phyloP scores from a whole-genome alignment of 2,888 invertebrate species.

The Ectemnius lituratus region DNA sequence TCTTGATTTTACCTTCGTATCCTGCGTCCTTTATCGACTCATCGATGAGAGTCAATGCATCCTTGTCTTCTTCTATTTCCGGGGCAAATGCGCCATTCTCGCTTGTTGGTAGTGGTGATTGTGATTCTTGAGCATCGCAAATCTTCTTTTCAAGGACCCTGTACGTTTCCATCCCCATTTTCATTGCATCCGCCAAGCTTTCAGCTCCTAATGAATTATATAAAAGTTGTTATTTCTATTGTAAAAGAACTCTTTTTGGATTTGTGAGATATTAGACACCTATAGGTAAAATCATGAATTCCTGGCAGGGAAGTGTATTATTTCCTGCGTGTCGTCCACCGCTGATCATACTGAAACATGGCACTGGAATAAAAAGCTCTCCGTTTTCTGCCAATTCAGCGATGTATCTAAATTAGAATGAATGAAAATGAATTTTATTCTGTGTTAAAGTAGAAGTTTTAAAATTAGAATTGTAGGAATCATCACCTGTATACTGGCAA shows the following conservation, averaged over 20 bases:
- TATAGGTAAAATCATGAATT: slow-evolving; percentile 70
- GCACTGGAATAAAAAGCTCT: slow-evolving; percentile 68
- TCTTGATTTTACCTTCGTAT: slow-evolving; percentile 69
- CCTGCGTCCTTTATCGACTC: slow-evolving; percentile 68
- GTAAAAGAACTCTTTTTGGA: no score
- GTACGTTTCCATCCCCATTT: slow-evolving; percentile 71
- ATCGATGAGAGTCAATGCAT: slow-evolving; percentile 62
- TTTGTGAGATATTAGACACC: slow-evolving; percentile 22
- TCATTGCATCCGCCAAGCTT: slow-evolving; percentile 71
- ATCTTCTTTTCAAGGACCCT: slow-evolving; percentile 65
- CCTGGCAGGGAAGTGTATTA: slow-evolving; percentile 67
- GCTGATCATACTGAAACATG: slow-evolving; percentile 70
- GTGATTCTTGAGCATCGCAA: slow-evolving; percentile 61
- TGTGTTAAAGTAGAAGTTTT: not conserved
- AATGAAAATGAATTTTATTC: not conserved
- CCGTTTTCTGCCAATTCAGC: slow-evolving; percentile 66
- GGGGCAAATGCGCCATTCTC: slow-evolving; percentile 70
- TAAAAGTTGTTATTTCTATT: not conserved
- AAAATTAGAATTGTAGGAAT: not conserved
- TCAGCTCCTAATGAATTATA: slow-evolving; percentile 62
- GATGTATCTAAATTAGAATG: slow-evolving; percentile 60
- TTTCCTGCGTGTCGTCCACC: slow-evolving; percentile 69
- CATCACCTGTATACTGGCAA: slow-evolving; percentile 70
- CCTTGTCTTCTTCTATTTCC: slow-evolving; percentile 68
- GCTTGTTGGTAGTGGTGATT: slow-evolving; percentile 62